Evolutionary conservation across 1,140 invertebrate species (phyloP).

Genomic region (Listronotus bonariensis): DNA sequence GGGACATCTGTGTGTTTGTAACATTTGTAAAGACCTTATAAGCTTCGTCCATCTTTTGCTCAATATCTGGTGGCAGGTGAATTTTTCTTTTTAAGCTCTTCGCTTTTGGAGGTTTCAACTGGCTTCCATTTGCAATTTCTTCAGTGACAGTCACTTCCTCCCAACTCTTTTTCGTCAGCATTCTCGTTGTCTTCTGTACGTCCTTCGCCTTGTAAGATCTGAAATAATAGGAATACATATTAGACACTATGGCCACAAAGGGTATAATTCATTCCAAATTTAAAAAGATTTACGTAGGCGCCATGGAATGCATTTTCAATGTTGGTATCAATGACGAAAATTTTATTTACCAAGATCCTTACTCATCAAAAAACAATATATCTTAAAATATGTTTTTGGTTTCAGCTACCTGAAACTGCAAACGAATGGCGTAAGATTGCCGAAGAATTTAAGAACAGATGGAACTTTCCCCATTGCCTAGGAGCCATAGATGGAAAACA

Average conservation of each 20-base stretch:
- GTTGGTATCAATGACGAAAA: neutral
- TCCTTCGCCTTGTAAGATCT: constrained; percentile 9
- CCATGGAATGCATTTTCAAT: neutral
- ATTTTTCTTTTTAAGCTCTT: constrained; percentile 9
- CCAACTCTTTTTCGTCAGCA: constrained; percentile 7
- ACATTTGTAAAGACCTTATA: constrained; percentile 14
- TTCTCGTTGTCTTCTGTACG: constrained; percentile 9
- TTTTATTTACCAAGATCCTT: neutral
- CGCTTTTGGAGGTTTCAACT: constrained; percentile 8
- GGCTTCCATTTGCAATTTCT: constrained; percentile 9
- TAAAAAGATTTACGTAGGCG: constrained; percentile 8
- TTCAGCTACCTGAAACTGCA: neutral
- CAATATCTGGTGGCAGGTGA: constrained; percentile 18
- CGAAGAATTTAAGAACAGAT: no score
- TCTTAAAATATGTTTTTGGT: no score
- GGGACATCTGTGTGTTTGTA: constrained; percentile 2
- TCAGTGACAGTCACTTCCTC: neutral
- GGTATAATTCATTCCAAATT: constrained; percentile 10
- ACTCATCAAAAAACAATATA: neutral
- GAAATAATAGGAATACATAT: constrained; percentile 1
- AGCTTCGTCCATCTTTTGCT: constrained; percentile 19
- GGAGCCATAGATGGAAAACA: no score
- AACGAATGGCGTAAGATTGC: neutral
- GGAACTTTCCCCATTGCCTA: no score
- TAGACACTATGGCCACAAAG: constrained; percentile 8